Base-by-base conservation (phyloP, 1,140 invertebrate genomes). In the Bombus superbus region DNA sequence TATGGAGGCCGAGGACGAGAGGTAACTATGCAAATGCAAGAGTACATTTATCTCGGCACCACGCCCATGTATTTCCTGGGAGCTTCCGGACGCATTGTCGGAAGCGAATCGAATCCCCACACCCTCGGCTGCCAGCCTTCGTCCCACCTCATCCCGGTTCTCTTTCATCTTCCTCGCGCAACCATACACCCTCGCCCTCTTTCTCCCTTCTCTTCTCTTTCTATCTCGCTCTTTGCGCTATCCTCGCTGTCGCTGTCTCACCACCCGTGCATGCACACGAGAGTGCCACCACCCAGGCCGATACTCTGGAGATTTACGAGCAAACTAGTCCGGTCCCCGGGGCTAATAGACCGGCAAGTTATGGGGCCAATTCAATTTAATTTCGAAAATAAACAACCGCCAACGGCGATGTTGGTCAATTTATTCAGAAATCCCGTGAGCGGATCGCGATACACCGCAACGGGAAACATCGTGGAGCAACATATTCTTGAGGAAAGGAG, bases 361-460 rank as follows among this genome's bases (percentile, higher is more conserved):
- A 94, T 93, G 93, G 93, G 47, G 90, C 89, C 92, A 93, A 94
- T 94, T 94, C 93, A 94, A 94, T 94, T 94, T 93, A 94, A 94
- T 94, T 94, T 94, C 92, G 89, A 94, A 91, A 94, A 94, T 94
- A 94, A 94, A 93, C 93, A 94, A 94, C 89, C 91, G 78, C 86
- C 86, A 76, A 83, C 86, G 83, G 86, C 91, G 87, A 87, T 86
- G 85, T 86, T 88, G 90, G 85, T 92, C 91, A 92, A 93, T 93
- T 92, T 92, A 93, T 93, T 92, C 88, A 73, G 66, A 89, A 89
- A 89, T 86, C 77, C 71, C 76, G 71, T 76, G 84, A 81, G 72
- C 74, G 66, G 72, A 81, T 89, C 78, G 85, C 76, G 83, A 69
- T 57, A 81, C 38, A 2, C 18, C 11, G 53, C 59, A 3, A 2